phyloP scores from a whole-genome alignment of 2,113 vertebrate species.

The Bos indicus region DNA sequence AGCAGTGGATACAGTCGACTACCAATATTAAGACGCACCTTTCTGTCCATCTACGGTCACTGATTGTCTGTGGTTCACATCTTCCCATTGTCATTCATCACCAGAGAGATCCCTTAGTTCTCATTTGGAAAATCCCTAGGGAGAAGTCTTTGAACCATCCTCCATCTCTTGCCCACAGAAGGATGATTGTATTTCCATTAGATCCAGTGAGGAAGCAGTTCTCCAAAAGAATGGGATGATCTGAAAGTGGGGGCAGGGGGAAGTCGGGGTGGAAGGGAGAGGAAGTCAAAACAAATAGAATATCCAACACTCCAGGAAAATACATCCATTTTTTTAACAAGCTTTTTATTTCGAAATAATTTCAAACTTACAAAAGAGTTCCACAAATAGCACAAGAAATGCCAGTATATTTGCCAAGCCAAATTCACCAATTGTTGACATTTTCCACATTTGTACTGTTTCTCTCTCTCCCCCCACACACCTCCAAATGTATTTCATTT shows the following conservation, averaged over 20 bases:
- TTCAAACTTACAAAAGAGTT: not conserved
- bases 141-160: not conserved
- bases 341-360: not conserved
- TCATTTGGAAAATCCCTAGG: not conserved
- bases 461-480: not conserved
- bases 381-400: not conserved
- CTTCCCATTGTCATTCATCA: not conserved
- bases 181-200: not conserved
- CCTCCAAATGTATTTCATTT: not conserved
- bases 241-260: not conserved
- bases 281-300: not conserved
- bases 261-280: not conserved
- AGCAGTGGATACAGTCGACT: not conserved
- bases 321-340: not conserved
- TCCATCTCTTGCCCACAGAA: not conserved
- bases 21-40: not conserved
- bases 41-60: not conserved
- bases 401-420: not conserved
- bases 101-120: not conserved
- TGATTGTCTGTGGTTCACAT: not conserved
- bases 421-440: not conserved
- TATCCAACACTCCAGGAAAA: not conserved
- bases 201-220: not conserved
- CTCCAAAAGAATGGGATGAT: not conserved
- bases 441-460: not conserved